phyloP scores from a whole-genome alignment of 2,797 vertebrate genomes.

The Anas bernieri region DNA sequence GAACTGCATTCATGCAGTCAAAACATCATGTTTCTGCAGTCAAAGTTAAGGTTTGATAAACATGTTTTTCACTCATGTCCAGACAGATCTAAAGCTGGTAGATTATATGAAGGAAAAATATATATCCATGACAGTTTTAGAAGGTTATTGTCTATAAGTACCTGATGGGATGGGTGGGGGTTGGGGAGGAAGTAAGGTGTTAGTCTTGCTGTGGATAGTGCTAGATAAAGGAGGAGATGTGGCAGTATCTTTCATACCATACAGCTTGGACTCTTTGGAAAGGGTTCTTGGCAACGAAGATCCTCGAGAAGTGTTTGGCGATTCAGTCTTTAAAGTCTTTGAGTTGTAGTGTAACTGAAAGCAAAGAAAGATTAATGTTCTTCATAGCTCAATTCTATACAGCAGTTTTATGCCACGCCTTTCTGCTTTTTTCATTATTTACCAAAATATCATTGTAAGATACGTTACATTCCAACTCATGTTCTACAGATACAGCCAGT shows the following conservation, averaged over 20 bases:
- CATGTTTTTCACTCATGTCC: not conserved
- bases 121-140: not conserved
- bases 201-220: conserved; percentile 91
- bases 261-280: conserved; percentile 99
- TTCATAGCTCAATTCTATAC: not conserved
- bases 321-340: conserved; percentile 96
- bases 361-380: not conserved
- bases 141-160: conserved; percentile 76
- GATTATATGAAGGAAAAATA: conserved; percentile 4
- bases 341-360: conserved; percentile 97
- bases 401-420: not conserved
- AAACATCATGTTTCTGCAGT: not conserved
- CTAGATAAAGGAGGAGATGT: conserved; percentile 85
- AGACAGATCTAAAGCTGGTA: conserved; percentile 47
- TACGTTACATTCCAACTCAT: accelerated
- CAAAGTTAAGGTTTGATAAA: not conserved
- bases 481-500: not conserved
- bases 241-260: conserved; percentile 95
- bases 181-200: conserved; percentile 95
- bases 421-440: not conserved
- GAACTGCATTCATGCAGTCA: not conserved
- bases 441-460: not conserved
- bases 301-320: conserved; percentile 93
- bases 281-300: conserved; percentile 95
- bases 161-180: conserved; percentile 96